A percentile compares a stretch with the other conserved stretches of the same genome.
phyloP scores from a whole-genome alignment of 2,888 invertebrate species.

The Labia minor region DNA sequence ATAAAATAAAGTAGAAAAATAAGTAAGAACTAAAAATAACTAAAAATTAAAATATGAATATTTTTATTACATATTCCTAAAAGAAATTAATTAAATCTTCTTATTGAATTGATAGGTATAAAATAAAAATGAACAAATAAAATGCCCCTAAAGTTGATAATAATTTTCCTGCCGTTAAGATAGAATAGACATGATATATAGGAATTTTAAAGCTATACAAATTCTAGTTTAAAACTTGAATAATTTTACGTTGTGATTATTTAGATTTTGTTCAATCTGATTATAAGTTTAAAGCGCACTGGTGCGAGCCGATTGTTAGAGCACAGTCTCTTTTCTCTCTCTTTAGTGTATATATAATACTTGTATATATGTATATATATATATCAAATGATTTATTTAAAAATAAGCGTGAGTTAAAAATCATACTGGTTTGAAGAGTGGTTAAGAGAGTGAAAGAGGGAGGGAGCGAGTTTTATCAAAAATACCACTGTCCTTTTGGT shows the following conservation, averaged over 20 bases:
- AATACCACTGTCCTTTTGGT: not conserved
- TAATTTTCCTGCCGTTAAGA: no score
- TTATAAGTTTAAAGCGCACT: not conserved
- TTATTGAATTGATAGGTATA: no score
- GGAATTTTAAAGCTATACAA: not conserved
- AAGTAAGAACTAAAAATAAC: no score
- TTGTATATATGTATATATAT: not conserved
- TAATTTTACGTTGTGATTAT: slow-evolving; percentile 7
- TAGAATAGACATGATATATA: not conserved
- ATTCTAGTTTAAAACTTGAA: not conserved
- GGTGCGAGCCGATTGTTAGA: not conserved
- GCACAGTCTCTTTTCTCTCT: not conserved
- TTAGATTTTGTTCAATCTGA: slow-evolving; percentile 9
- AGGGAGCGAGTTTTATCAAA: not conserved
- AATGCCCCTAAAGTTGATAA: no score
- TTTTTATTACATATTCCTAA: no score
- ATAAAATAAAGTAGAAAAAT: no score
- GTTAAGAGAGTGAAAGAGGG: not conserved
- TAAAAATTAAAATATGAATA: no score
- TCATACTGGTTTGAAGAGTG: not conserved
- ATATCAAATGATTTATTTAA: not conserved
- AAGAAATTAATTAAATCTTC: no score
- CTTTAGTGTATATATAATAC: no score
- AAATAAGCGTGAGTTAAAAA: not conserved
- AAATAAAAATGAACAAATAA: no score